Conservation (phyloP, 2,888 invertebrate genomes). For the Hypomecis atomaria region DNA sequence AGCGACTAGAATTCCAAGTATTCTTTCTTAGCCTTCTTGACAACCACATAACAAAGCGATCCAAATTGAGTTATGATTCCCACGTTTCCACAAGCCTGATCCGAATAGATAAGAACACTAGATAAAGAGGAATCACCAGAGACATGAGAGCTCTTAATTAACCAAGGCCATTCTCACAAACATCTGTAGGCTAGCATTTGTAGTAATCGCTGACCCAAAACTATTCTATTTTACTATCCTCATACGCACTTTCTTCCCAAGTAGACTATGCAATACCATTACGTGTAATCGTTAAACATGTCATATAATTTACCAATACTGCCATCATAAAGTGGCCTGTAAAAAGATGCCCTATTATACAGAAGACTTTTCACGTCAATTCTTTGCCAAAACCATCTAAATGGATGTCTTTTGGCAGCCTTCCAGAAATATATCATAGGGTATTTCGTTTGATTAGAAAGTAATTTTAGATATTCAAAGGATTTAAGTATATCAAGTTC, state of each 20-base stretch:
- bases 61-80: conserved; percentile 12
- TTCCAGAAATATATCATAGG: conserved; percentile 45
- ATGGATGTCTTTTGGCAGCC: conserved; percentile 53
- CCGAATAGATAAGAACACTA: conserved; percentile 6
- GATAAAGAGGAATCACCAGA: conserved; percentile 9
- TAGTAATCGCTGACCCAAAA: conserved; percentile 27
- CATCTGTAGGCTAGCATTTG: conserved; percentile 8
- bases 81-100: conserved; percentile 1
- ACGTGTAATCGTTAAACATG: conserved; percentile 25
- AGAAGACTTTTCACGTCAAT: conserved; percentile 48
- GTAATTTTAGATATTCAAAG: conserved; percentile 38
- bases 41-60: conserved; percentile 5
- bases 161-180: conserved; percentile 7
- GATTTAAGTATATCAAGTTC: conserved; percentile 12
- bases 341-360: conserved; percentile 35
- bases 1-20: conserved; percentile 2
- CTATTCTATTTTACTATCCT: conserved; percentile 23
- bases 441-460: conserved; percentile 43
- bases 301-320: conserved; percentile 26
- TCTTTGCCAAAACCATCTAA: conserved; percentile 61
- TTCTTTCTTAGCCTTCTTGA: background rate
- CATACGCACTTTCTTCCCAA: conserved; percentile 15
- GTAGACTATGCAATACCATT: conserved; percentile 14
- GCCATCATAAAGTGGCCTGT: conserved; percentile 21
- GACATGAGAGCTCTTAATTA: conserved; percentile 17